Conservation (phyloP, 1,140 invertebrate genomes). For the Thaumatotibia leucotreta region DNA sequence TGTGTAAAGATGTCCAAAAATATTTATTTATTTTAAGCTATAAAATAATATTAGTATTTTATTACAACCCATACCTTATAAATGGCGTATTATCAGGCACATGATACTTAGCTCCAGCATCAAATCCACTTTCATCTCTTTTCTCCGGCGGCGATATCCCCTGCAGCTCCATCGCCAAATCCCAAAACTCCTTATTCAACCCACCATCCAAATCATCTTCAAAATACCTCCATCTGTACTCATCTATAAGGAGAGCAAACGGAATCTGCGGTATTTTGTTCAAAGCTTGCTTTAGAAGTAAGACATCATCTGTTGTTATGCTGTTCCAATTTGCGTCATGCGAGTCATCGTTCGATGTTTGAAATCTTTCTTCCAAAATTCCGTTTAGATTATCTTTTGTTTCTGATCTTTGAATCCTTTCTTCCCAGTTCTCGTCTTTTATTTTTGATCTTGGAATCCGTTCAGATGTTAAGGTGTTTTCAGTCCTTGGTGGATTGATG, state of each 20-base stretch:
- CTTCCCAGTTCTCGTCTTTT: neutral
- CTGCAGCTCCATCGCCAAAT: slow-evolving; percentile 77
- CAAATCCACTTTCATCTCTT: slow-evolving; percentile 79
- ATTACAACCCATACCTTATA: slow-evolving; percentile 80
- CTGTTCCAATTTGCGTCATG: neutral
- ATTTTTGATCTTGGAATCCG: neutral
- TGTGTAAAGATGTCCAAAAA: no score
- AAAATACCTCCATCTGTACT: slow-evolving; percentile 87
- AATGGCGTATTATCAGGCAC: slow-evolving; percentile 83
- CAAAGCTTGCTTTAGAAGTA: slow-evolving; percentile 82
- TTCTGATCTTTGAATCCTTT: neutral
- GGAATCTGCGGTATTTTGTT: slow-evolving; percentile 86
- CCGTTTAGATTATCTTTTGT: neutral
- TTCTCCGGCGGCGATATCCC: slow-evolving; percentile 79
- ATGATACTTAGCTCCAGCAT: slow-evolving; percentile 84
- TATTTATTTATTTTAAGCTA: no score
- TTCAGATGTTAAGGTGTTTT: neutral
- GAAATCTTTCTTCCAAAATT: neutral
- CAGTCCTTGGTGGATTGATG: neutral
- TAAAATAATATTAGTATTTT: no score
- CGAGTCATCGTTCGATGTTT: neutral
- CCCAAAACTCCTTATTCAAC: slow-evolving; percentile 83
- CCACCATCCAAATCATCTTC: slow-evolving; percentile 74
- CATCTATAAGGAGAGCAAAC: slow-evolving; percentile 84
- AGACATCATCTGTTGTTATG: slow-evolving; percentile 40